Conservation (phyloP, 2,888 invertebrate species). For the Deroplatys truncata region DNA sequence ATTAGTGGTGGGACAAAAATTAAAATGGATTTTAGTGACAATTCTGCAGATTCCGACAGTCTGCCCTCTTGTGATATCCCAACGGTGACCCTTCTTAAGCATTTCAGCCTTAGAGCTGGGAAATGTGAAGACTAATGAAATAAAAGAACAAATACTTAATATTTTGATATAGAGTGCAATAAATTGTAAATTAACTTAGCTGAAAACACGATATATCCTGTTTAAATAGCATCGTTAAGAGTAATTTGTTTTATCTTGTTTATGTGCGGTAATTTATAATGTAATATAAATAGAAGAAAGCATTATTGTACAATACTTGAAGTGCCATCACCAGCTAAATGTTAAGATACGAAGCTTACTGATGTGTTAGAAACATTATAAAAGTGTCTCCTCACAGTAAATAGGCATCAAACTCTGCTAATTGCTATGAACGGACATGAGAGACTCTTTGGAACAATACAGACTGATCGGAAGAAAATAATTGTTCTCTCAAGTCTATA, state of each 20-base stretch:
- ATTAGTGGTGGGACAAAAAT: neutral
- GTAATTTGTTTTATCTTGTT: no score
- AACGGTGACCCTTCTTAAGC: constrained; percentile 11
- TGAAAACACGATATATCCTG: neutral
- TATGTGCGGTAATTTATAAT: no score
- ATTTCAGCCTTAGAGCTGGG: neutral
- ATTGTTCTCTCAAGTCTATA: neutral
- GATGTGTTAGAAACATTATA: no score
- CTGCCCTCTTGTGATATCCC: neutral
- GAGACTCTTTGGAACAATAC: neutral
- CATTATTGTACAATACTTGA: no score
- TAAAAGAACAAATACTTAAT: neutral
- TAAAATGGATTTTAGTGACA: neutral
- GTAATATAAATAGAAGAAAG: no score
- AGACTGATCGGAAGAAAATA: neutral
- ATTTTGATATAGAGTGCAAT: neutral
- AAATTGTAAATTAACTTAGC: neutral
- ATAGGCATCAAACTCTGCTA: no score
- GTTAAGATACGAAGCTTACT: no score
- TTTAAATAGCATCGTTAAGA: neutral
- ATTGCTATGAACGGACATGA: no score
- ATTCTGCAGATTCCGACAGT: neutral
- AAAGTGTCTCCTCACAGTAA: no score
- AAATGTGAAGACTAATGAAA: neutral
- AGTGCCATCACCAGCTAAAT: no score